Conservation (phyloP, 2,113 vertebrate genomes). For the Malurus elegans region DNA sequence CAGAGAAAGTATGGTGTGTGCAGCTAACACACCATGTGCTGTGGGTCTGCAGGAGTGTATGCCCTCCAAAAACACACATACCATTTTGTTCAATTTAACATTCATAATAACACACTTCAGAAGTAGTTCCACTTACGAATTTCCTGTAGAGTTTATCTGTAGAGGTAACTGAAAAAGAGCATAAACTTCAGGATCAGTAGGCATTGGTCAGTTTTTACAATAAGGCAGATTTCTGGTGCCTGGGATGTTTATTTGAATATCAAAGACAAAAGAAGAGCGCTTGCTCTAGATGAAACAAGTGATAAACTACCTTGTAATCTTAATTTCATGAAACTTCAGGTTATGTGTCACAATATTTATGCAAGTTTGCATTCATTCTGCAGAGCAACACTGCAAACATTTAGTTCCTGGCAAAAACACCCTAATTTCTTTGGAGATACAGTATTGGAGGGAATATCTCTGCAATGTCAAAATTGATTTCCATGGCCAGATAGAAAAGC, state of each 20-base stretch:
- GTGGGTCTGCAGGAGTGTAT: neutral
- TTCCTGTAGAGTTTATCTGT: neutral
- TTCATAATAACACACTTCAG: neutral
- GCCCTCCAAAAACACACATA: neutral
- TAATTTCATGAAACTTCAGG: neutral
- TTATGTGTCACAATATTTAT: neutral
- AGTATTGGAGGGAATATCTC: neutral
- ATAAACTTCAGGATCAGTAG: neutral
- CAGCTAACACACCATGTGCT: neutral
- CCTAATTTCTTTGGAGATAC: neutral
- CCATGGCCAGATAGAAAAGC: neutral
- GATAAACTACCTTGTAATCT: neutral
- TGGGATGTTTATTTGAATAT: neutral
- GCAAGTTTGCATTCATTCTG: neutral
- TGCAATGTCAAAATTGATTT: neutral
- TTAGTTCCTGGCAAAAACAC: neutral
- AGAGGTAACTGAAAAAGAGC: neutral
- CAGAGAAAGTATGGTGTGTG: neutral
- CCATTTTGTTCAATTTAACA: neutral
- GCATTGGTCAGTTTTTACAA: neutral
- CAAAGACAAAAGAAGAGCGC: neutral
- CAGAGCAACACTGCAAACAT: neutral
- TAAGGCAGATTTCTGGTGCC: neutral
- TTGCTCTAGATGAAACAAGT: neutral
- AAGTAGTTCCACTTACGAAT: neutral